phyloP scores from a whole-genome alignment of 2,797 vertebrate species.

The Buphagus erythrorhynchus region DNA sequence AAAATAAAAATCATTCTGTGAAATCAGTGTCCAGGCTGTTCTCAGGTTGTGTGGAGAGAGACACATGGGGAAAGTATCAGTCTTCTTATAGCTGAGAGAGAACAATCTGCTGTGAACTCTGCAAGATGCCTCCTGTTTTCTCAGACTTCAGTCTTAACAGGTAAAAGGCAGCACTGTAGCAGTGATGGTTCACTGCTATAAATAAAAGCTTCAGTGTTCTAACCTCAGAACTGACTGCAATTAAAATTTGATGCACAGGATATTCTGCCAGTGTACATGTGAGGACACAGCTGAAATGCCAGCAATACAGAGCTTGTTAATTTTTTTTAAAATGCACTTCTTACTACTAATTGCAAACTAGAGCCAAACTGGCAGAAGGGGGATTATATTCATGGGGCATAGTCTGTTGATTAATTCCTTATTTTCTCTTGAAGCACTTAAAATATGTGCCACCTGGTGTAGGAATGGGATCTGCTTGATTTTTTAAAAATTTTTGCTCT shows the following conservation, averaged over 20 bases:
- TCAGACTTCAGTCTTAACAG: background rate
- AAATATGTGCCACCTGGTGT: background rate
- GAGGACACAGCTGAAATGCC: background rate
- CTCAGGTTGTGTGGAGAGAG: fast-evolving
- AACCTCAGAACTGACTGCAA: background rate
- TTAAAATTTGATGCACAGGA: background rate
- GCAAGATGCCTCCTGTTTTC: background rate
- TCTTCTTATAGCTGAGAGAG: background rate
- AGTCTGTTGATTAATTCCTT: background rate
- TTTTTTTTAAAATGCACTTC: background rate
- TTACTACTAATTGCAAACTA: background rate
- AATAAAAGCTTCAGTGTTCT: background rate
- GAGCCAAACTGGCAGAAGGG: background rate
- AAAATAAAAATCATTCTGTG: background rate
- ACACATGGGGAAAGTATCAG: background rate
- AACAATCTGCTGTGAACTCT: background rate
- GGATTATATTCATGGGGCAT: background rate
- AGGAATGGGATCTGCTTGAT: background rate
- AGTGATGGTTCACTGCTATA: background rate
- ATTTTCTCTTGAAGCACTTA: background rate
- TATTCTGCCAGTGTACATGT: background rate
- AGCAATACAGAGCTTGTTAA: background rate
- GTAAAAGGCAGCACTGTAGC: fast-evolving
- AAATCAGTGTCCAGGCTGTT: background rate
- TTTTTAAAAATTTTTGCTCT: fast-evolving